Evolutionary conservation across 1,140 invertebrate species (phyloP).

Genomic region (Marisa cornuarietis): DNA sequence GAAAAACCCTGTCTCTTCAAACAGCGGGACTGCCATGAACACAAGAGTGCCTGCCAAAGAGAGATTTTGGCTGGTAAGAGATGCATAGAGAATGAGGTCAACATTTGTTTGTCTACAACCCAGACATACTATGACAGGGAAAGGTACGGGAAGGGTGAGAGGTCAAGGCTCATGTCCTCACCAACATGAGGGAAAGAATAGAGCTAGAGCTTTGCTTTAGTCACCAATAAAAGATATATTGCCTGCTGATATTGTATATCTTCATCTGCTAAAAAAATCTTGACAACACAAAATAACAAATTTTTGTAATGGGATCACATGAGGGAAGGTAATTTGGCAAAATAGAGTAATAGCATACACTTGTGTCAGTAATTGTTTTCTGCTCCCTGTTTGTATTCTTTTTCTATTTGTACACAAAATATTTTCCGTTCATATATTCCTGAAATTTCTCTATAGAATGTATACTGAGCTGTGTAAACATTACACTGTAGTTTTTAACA

Average conservation of each 20-base stretch:
- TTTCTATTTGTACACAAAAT: not conserved
- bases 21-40: conserved; percentile 80
- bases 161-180: too few species aligned
- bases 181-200: too few species aligned
- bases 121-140: too few species aligned
- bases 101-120: too few species aligned
- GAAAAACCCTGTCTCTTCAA: conserved; percentile 84
- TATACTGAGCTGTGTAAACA: not conserved
- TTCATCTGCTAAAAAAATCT: too few species aligned
- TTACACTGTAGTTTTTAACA: not conserved
- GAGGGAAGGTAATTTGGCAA: not conserved
- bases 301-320: too few species aligned
- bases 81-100: too few species aligned
- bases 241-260: too few species aligned
- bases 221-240: too few species aligned
- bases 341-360: not conserved
- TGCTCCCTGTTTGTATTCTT: not conserved
- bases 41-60: conserved; percentile 68
- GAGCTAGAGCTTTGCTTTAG: not conserved
- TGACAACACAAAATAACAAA: too few species aligned
- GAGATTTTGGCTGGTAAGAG: not conserved
- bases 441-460: not conserved
- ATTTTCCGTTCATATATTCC: not conserved
- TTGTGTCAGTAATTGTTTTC: not conserved
- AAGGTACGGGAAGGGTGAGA: too few species aligned